Percentiles rank a stretch among this genome's conserved stretches.
phyloP scores from a whole-genome alignment of 92 coral and sea anemone species.

The Diadumene lineata region DNA sequence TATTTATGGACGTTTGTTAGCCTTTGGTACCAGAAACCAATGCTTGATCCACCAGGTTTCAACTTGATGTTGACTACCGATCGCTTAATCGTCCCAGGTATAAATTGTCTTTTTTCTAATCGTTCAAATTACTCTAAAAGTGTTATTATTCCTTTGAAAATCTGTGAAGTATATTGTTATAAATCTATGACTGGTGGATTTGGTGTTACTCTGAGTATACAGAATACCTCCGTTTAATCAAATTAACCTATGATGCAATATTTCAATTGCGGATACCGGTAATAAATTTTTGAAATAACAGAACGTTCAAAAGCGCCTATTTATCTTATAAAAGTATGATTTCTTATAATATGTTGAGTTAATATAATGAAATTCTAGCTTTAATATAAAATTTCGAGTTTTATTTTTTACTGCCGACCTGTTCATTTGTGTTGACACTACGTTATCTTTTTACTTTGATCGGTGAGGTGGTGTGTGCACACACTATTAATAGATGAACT shows the following conservation, averaged over 20 bases:
- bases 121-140: too few relatives aligned
- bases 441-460: background rate
- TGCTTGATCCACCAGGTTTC: conserved; percentile 76
- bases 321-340: too few relatives aligned
- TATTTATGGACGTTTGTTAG: conserved; percentile 71
- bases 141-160: too few relatives aligned
- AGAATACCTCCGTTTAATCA: background rate
- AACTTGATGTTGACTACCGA: conserved; percentile 71
- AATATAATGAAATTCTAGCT: too few relatives aligned
- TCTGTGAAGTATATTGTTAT: too few relatives aligned
- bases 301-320: too few relatives aligned
- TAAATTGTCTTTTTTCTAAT: background rate
- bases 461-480: too few relatives aligned
- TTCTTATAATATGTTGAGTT: too few relatives aligned
- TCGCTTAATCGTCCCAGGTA: conserved; percentile 58
- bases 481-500: too few relatives aligned
- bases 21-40: conserved; percentile 45
- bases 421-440: background rate
- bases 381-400: background rate
- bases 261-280: too few relatives aligned
- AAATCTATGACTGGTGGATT: background rate
- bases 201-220: background rate
- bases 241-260: conserved; percentile 4
- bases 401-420: background rate
- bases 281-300: too few relatives aligned